These are phyloP conservation scores for Yponomeuta malinellus DNA, from an alignment of 2,888 invertebrate genomes.

Conservation along the genomic window DNA sequence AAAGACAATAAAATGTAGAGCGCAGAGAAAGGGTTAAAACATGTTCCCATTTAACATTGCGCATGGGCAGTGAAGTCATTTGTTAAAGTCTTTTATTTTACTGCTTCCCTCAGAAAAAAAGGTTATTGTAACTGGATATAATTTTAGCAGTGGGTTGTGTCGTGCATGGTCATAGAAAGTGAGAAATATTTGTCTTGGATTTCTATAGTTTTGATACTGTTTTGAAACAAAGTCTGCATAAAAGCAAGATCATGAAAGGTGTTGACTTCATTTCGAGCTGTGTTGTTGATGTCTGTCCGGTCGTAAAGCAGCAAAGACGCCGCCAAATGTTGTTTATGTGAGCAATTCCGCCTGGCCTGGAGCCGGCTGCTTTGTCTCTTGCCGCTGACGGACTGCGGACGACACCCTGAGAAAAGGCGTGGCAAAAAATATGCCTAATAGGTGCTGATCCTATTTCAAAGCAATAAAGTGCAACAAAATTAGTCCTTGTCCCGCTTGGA, in stretches of 20 bases:
- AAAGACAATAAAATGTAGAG: slow-evolving; percentile 64
- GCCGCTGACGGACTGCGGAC: slow-evolving; percentile 64
- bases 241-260: slow-evolving; percentile 10
- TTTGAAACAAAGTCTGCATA: not conserved
- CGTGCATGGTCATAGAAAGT: no score
- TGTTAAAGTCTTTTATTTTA: slow-evolving; percentile 54
- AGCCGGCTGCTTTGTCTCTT: slow-evolving; percentile 54
- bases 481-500: slow-evolving; percentile 65
- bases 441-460: slow-evolving; percentile 68
- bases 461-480: slow-evolving; percentile 75
- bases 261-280: slow-evolving; percentile 17
- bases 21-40: slow-evolving; percentile 64
- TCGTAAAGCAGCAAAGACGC: slow-evolving; percentile 59
- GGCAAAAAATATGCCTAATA: slow-evolving; percentile 69
- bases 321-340: slow-evolving; percentile 70
- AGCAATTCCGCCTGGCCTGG: slow-evolving; percentile 43
- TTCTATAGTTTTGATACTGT: not conserved
- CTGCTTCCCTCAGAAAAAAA: slow-evolving; percentile 34
- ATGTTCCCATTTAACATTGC: slow-evolving; percentile 59
- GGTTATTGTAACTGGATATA: not conserved
- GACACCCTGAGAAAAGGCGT: slow-evolving; percentile 75
- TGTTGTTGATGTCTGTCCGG: slow-evolving; percentile 6
- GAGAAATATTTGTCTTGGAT: not conserved
- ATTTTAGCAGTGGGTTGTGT: no score
- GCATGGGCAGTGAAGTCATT: slow-evolving; percentile 61